Evolutionary conservation across 2,113 vertebrate genomes (phyloP).

Genomic region (Octodon degus): DNA sequence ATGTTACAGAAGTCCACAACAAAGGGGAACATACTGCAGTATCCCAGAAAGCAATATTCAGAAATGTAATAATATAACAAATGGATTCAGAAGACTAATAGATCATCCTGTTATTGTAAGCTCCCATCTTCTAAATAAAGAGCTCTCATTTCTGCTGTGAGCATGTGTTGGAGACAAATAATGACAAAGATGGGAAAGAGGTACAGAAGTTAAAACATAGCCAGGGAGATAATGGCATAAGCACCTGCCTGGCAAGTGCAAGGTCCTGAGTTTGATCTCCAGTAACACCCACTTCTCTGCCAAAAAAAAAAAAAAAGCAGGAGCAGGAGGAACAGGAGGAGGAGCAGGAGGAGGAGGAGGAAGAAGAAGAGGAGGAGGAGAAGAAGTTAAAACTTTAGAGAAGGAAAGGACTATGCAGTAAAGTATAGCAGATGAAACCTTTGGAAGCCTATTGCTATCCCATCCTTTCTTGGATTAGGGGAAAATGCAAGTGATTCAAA

Average conservation of each 20-base stretch:
- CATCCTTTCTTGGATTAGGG: background rate
- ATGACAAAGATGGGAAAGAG: background rate
- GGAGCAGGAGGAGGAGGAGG: no score
- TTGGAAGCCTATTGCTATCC: background rate
- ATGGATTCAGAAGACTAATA: background rate
- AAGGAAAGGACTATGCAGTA: background rate
- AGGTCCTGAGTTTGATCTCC: no score
- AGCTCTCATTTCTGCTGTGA: slow-evolving; percentile 19
- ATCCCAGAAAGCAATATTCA: background rate
- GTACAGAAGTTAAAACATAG: background rate
- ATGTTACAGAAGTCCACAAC: background rate
- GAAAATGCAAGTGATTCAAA: slow-evolving; percentile 23
- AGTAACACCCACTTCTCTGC: no score
- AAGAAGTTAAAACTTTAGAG: background rate
- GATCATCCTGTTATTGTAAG: background rate
- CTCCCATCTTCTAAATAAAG: background rate
- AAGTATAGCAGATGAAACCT: background rate
- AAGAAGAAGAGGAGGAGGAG: no score
- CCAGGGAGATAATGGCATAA: no score
- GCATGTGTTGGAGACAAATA: background rate
- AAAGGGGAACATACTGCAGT: background rate
- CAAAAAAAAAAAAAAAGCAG: no score
- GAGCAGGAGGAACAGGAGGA: no score
- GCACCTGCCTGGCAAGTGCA: no score
- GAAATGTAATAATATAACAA: background rate